Base-by-base conservation (phyloP, 2,888 invertebrate species). In the Acrobasis suavella region DNA sequence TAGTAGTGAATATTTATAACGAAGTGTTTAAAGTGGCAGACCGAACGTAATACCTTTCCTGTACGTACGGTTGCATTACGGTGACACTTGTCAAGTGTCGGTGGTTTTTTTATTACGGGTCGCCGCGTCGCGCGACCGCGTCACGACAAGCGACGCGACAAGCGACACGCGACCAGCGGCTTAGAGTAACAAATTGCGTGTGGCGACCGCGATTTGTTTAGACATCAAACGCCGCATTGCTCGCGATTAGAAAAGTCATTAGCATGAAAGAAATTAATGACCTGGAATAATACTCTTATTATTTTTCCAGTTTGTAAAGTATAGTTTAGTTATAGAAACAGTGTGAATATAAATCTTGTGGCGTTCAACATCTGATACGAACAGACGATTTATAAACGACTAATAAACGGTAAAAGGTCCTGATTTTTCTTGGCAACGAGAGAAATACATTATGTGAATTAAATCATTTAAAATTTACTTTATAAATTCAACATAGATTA, bases 151-250 rank as follows among this genome's bases (percentile, higher is more conserved):
- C 32, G 22, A 22, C 22, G 32, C 46, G 58, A 49, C 49, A 58
- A 46, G 32, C 42, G 58, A 58, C 58, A 22, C 46, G 58, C 58
- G 50, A 50, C 59, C 37, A 38, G 50, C 52, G 60, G 32, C 52
- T 15, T 17, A 14, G 42, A 60, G 60, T 39, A 42, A 60, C 60
- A 60, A 58, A 52, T 60, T 22, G 60, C 60, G 60, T 60, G 60
- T 37, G 14, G 37, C 52, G 8, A 7, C 14, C 1, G 37, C 52
- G 32, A 52, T 52, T 52, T 52, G 52, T 52, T 32, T 52, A n/a
- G 52, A 52, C 52, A 52, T 32, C 52, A 32, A 52, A 32, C 37
- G n/a, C 22, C 52, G 52, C 52, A n/a, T 37, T 52, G 37, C 52
- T 32, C 37, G 37, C 16, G 32, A 52, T 32, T 32, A 37, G 22